phyloP scores from a whole-genome alignment of 2,888 invertebrate genomes.

The Phoenoteleia sp. region DNA sequence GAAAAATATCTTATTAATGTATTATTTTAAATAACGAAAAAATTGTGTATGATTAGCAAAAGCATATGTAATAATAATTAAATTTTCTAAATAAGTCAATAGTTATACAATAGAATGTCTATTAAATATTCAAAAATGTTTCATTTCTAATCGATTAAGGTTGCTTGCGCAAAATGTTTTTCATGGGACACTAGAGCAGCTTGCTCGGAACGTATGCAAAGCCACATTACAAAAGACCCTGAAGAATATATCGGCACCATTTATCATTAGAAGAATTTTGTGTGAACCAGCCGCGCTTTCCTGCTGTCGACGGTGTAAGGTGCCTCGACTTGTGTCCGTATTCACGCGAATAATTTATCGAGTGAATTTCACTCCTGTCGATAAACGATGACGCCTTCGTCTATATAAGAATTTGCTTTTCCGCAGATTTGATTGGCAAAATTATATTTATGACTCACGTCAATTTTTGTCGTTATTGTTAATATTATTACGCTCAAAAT shows the following conservation, averaged over 20 bases:
- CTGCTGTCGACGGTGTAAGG: conserved; percentile 52
- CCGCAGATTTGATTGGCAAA: conserved; percentile 41
- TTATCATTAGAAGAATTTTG: conserved; percentile 79
- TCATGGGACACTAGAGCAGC: conserved; percentile 15
- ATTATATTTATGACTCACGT: conserved; percentile 26
- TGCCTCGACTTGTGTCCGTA: conserved; percentile 10
- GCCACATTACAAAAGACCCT: conserved; percentile 40
- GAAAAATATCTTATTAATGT: too few species aligned
- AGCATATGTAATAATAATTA: too few species aligned
- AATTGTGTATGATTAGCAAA: too few species aligned
- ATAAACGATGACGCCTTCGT: conserved; percentile 54
- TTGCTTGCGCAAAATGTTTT: too few species aligned
- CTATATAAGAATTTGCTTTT: conserved; percentile 35
- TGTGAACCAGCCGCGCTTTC: conserved; percentile 67
- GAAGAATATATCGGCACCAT: conserved; percentile 72
- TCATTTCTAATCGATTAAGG: too few species aligned
- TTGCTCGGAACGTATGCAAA: conserved; percentile 44
- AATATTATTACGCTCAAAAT: too few species aligned
- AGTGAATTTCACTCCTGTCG: conserved; percentile 43
- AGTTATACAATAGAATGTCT: too few species aligned
- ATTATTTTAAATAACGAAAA: too few species aligned
- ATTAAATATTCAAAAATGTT: too few species aligned
- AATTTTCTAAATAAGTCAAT: too few species aligned
- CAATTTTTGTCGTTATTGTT: too few species aligned
- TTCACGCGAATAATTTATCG: conserved; percentile 51